Base-by-base conservation (phyloP, 1,140 invertebrate species). In the Spodoptera frugiperda region DNA sequence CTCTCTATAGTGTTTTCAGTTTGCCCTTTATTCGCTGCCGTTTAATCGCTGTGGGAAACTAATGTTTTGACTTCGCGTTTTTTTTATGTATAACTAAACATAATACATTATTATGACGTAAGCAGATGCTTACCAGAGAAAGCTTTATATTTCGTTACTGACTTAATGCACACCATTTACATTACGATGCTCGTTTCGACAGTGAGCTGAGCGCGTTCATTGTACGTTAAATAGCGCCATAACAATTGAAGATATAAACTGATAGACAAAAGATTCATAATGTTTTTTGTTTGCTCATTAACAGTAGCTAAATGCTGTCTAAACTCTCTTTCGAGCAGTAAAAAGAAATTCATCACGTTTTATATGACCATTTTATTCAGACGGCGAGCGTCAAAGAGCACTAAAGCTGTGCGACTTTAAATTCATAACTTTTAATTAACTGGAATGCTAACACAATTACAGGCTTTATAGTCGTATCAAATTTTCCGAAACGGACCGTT, bases 391-490 rank as follows among this genome's bases (percentile, higher is more conserved):
- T 82, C 84, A 81, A 87, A 83, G 78, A 79, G 78, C 76, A 82
- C 72, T 84, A 82, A 87, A 87, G 81, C 82, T 77, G 80, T 81
- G 80, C 78, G 81, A 82, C 84, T 91, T 87, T 88, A 89, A 93
- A 93, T 93, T 92, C 90, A 93, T 93, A 91, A 93, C 87, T 93
- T 93, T 93, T 93, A 92, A 93, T 93, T 91, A 92, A 92, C 79
- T 88, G 84, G 84, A 91, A 89, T 87, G 88, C 86, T 89, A 87
- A 88, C 86, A 89, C 89, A 90, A 92, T 92, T 90, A 92, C 86
- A 89, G 87, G 84, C 76, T 92, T 93, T 91, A 93, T 90, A 85
- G 90, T 87, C 86, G 87, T 92, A 92, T 93, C 90, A 92, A 92
- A 93, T 91, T 90, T 89, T 89, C 88, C 82, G 84, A 89, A 91